Base-by-base conservation (phyloP, 2,113 vertebrate species). In the Odocoileus virginianus region DNA sequence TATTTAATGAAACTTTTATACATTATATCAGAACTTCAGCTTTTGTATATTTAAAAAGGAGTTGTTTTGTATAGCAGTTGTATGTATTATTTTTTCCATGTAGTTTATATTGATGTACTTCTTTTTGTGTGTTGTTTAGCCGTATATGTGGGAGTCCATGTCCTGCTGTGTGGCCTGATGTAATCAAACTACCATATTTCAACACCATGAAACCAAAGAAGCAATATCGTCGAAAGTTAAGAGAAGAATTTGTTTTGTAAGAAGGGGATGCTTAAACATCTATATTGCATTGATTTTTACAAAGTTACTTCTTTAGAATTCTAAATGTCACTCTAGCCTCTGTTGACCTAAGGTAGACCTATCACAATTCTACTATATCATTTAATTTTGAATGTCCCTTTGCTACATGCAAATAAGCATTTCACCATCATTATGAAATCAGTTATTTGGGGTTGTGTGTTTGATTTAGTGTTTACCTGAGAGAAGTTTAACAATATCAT, bases 141-240 rank as follows among this genome's bases (percentile, higher is more conserved):
- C 99, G 99, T 87, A 99, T 99, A 97, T 99, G 99, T 3, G 99
- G 99, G 90, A 99, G 99, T 97, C 99, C 99, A 7, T 99, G 99
- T 97, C 99, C 99, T 86, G 99, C 99, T 30, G 99, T 99, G 94
- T 99, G 99, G 99, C 99, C 99, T 16, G 99, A 99, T 97, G 99
- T 99, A 61, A 99, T 99, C 97, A 99, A 99, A 98, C 99, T 99
- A 98, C 99, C 99, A 43, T 99, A 99, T 98, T 99, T 99, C 99
- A 99, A 99, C 99, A 99, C 99, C 98, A 99, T 99, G 99, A 99
- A 99, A 99, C 99, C 99, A 99, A 99, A 99, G 99, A 99, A 99
- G 98, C 99, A 99, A 87, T 99, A 99, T 98, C 99, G 99, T 71
- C 99, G 99, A 93, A 99, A 99, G 91, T 98, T 99, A 98, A 99